Evolutionary conservation across 2,888 invertebrate species (phyloP).

Genomic region (Drosophila rubida): DNA sequence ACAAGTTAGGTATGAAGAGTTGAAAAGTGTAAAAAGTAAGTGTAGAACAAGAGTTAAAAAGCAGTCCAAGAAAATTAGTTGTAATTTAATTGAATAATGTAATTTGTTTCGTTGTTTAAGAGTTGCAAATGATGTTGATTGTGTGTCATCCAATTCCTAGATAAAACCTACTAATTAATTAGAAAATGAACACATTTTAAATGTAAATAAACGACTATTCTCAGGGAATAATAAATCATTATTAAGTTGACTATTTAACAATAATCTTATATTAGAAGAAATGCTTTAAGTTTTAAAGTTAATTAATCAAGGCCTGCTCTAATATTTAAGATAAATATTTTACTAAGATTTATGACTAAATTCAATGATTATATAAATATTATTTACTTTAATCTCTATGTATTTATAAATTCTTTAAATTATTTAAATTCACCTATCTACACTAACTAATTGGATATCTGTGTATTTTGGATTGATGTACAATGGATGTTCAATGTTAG

Average conservation of each 20-base stretch:
- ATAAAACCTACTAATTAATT: not conserved
- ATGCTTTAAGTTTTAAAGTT: too few relatives aligned
- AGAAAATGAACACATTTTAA: not conserved
- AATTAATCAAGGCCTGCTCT: not conserved
- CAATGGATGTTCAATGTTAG: conserved; percentile 33
- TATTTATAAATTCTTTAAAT: not conserved
- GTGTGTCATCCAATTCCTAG: not conserved
- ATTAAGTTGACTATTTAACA: too few relatives aligned
- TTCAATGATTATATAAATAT: not conserved
- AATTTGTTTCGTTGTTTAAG: conserved; percentile 1
- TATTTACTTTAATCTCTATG: not conserved
- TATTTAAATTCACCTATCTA: not conserved
- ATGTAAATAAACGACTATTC: not conserved
- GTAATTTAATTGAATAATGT: not conserved
- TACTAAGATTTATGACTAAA: not conserved
- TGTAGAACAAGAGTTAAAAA: conserved; percentile 17
- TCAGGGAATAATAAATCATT: not conserved
- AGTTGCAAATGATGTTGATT: not conserved
- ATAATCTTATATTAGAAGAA: too few relatives aligned
- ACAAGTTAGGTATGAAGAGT: conserved; percentile 2
- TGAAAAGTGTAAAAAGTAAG: conserved; percentile 12
- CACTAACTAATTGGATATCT: not conserved
- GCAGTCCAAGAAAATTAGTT: conserved; percentile 22
- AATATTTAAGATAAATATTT: not conserved
- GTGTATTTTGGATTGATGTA: conserved; percentile 23